Evolutionary conservation across 2,888 invertebrate genomes (phyloP), one percentile per base, ranked within the genome.

Genomic region (Troilus luridus): DNA sequence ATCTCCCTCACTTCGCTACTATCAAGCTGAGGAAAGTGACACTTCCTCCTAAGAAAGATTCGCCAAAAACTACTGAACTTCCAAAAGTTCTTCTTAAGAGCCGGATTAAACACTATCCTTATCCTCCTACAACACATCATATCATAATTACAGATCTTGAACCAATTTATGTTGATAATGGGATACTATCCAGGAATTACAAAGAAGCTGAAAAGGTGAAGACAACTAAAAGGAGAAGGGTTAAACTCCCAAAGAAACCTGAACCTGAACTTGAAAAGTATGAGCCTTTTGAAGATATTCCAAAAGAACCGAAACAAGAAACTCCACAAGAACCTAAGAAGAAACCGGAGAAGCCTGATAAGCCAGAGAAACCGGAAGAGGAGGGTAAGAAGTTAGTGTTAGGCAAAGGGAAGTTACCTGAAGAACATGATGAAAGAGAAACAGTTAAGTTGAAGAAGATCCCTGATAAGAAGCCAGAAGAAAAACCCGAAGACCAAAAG

Each of bases 71-170:
- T 17, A 95, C 94, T 2, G 94, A 94, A 91, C 94, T 97, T 91
- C 97, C 96, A 0, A 96, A 96, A 94, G 95, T 96, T 91, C 95
- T 96, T 93, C 94, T 97, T 0, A 97, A 96, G 93, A 97, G 97
- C 93, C 95, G 96, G 92, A 96, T 97, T 21, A 95, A 88, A 10
- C 90, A 62, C 41, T 90, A 91, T 64, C 94, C 95, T 91, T 95
- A 95, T 93, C 94, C 95, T 88, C 94, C 94, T n/a, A 88, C 93
- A 88, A 94, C 94, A 92, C 93, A 93, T 89, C 92, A 93, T 90
- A 94, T 94, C 9, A 92, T 93, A 62, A 93, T 94, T 81, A 94
- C 94, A 54, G 92, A 94, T 92, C 93, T 94, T n/a, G 93, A 93
- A 72, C 93, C 93, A 67, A 72, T 93, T 3, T 93, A 91, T 91